Evolutionary conservation across 2,113 vertebrate genomes (phyloP).

Genomic region (Corythoichthys intestinalis): DNA sequence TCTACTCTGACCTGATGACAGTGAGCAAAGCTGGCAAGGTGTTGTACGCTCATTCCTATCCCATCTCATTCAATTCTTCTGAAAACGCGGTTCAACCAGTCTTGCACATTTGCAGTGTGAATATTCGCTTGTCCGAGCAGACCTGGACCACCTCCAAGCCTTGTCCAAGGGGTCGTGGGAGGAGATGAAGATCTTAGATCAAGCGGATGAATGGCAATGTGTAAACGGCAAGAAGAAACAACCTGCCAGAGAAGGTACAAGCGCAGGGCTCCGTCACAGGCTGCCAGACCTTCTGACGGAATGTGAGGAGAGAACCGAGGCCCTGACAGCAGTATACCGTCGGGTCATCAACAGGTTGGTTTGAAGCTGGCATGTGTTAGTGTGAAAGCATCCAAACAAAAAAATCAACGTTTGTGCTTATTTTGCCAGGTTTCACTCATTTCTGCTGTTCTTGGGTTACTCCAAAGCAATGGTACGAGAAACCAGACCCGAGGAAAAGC

Average conservation of each 20-base stretch:
- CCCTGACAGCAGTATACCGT: conserved; percentile 71
- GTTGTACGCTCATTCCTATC: neutral
- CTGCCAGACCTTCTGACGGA: conserved; percentile 69
- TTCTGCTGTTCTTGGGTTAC: conserved; percentile 76
- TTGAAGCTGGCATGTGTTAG: neutral
- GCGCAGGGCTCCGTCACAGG: conserved; percentile 32
- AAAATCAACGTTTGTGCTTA: too few species aligned
- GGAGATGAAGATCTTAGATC: conserved; percentile 65
- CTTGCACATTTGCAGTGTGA: conserved; percentile 56
- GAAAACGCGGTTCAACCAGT: accelerated
- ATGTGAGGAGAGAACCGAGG: conserved; percentile 66
- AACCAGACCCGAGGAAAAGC: conserved; percentile 60
- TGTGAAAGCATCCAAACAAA: too few species aligned
- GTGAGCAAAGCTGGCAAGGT: conserved; percentile 73
- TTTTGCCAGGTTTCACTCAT: conserved; percentile 71
- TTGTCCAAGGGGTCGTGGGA: conserved; percentile 73
- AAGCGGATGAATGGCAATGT: conserved; percentile 43
- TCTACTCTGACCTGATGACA: conserved; percentile 71
- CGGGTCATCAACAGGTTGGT: conserved; percentile 69
- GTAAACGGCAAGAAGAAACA: conserved; percentile 33
- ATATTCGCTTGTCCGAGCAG: conserved; percentile 64
- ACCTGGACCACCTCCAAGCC: conserved; percentile 59
- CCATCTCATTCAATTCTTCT: neutral
- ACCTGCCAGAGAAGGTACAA: conserved; percentile 17
- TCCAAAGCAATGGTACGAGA: conserved; percentile 61